Percentiles rank a stretch among this genome's conserved stretches.
phyloP scores from a whole-genome alignment of 2,888 invertebrate genomes.

The Agelastica alni region DNA sequence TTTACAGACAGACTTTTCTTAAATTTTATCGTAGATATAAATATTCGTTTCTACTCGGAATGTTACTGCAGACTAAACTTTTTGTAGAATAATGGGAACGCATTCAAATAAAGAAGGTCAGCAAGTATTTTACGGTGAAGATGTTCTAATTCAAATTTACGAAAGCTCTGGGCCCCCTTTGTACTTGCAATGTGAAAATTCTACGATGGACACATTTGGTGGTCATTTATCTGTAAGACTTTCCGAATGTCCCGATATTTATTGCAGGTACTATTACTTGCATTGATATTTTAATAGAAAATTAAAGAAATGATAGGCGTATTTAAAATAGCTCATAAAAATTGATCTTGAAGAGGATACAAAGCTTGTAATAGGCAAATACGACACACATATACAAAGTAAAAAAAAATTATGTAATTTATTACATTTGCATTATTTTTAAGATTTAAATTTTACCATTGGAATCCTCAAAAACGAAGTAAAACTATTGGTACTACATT shows the following conservation, averaged over 20 bases:
- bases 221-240: conserved; percentile 43
- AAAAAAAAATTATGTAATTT: too few relatives aligned
- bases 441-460: conserved; percentile 51
- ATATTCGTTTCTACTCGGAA: not conserved
- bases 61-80: not conserved
- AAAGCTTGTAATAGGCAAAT: too few relatives aligned
- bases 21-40: too few relatives aligned
- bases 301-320: not conserved
- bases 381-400: too few relatives aligned
- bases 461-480: conserved; percentile 45
- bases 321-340: not conserved
- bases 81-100: conserved; percentile 29
- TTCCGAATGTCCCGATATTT: conserved; percentile 49
- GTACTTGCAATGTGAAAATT: conserved; percentile 51
- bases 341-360: too few relatives aligned
- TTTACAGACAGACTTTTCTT: too few relatives aligned
- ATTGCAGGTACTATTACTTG: conserved; percentile 41
- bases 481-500: conserved; percentile 48
- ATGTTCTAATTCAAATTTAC: conserved; percentile 48
- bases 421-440: too few relatives aligned
- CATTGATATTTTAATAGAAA: not conserved
- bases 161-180: conserved; percentile 43
- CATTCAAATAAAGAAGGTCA: conserved; percentile 42
- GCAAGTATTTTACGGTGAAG: conserved; percentile 49
- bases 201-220: conserved; percentile 50